Evolutionary conservation across 2,888 invertebrate genomes (phyloP), one percentile per base, ranked within the genome.

Genomic region (Mantis religiosa): DNA sequence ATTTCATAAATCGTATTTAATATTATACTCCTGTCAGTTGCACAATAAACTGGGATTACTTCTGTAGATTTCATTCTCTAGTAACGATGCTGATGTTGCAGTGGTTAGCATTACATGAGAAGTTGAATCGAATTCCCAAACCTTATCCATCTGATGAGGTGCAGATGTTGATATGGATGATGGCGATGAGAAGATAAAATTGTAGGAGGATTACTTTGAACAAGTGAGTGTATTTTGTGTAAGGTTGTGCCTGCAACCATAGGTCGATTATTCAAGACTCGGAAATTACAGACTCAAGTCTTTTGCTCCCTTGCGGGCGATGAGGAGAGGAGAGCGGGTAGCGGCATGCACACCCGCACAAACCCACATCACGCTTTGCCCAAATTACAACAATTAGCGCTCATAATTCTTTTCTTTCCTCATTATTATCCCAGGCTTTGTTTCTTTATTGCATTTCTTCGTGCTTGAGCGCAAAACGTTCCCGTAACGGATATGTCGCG

Each of bases 381-480:
- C 34, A 82, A 87, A 87, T 82, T 87, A 87, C 34, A 87, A 87
- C 82, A 82, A 82, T 87, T 87, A 87, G 87, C 81, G 47, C 82
- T 82, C 87, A 87, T 87, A 87, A 82, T 87, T 87, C 87, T 87
- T 87, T 85, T 85, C 85, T n/a, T 47, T 47, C 54, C 54, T 71
- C 54, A 71, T 71, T 71, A 71, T 71, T 71, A 71, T 71, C 20
- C 54, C 25, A 15, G 54, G 54, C 54, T 71, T 71, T 71, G 54
- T 71, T 71, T 71, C 54, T 71, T 71, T 71, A 71, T 71, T 71
- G 54, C 54, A 71, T 71, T 71, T 71, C 54, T 71, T 71, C 54
- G 54, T 71, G 54, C 54, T 1, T 25, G 25, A 71, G 54, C 54
- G 54, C 54, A 71, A 71, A 71, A 71, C 54, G 25, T 71, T 71